These are phyloP conservation scores for Agapornis canus DNA, from an alignment of 2,797 vertebrate species.

Conservation along the genomic window DNA sequence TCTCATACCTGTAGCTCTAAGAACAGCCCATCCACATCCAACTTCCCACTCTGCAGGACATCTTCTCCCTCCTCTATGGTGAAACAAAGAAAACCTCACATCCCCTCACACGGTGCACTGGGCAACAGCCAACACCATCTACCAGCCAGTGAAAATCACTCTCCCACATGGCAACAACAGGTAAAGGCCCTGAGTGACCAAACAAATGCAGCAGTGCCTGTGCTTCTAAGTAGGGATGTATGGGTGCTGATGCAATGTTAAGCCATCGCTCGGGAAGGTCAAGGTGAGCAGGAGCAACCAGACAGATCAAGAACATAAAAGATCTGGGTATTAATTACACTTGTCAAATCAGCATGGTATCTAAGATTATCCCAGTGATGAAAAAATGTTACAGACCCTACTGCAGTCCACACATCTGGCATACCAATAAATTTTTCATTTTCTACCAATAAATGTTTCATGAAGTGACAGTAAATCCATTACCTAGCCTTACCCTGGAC, in stretches of 20 bases:
- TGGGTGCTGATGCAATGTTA: neutral
- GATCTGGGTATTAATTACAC: neutral
- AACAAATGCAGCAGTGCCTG: neutral
- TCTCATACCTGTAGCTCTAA: neutral
- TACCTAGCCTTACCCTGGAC: slow-evolving; percentile 4
- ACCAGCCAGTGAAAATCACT: neutral
- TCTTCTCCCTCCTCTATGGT: neutral
- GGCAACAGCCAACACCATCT: neutral
- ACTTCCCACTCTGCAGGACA: neutral
- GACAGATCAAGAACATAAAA: neutral
- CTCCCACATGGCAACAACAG: neutral
- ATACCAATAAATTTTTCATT: no score
- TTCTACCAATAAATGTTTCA: neutral
- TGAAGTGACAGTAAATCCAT: neutral
- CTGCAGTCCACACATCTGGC: neutral
- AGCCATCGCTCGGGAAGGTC: neutral
- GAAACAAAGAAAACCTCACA: neutral
- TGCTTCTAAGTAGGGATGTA: rapidly evolving
- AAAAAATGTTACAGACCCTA: neutral
- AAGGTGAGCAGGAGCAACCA: neutral
- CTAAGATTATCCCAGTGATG: neutral
- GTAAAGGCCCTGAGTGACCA: neutral
- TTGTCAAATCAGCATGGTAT: neutral
- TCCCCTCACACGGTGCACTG: rapidly evolving
- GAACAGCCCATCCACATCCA: neutral